phyloP scores from a whole-genome alignment of 2,888 invertebrate genomes.

The Thalpophila matura region DNA sequence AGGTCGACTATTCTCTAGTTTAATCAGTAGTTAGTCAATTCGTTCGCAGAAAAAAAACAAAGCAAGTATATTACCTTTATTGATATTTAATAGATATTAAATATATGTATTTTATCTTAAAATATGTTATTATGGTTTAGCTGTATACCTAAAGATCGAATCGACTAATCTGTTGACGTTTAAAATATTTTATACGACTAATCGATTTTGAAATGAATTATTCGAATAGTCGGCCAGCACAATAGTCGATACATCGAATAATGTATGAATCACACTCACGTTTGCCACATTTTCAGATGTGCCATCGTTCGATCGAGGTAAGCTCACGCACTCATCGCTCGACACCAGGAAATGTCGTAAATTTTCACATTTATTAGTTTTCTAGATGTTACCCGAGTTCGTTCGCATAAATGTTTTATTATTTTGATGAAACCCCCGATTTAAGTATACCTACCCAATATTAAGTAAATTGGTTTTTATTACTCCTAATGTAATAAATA shows the following conservation, averaged over 20 bases:
- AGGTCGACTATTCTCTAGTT: constrained; percentile 14
- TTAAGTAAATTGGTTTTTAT: neutral
- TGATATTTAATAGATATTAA: neutral
- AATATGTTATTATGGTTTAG: constrained; percentile 8
- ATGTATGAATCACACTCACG: constrained; percentile 73
- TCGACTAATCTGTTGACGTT: constrained; percentile 54
- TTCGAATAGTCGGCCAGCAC: constrained; percentile 44
- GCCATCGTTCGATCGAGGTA: constrained; percentile 85
- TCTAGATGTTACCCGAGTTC: constrained; percentile 57
- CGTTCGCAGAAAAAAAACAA: constrained; percentile 45
- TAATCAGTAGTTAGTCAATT: constrained; percentile 40
- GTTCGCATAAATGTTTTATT: constrained; percentile 44
- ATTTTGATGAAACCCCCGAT: constrained; percentile 9
- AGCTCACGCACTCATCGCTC: constrained; percentile 78
- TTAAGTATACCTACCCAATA: too few species aligned
- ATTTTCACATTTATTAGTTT: constrained; percentile 74
- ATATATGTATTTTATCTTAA: neutral
- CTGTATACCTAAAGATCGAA: constrained; percentile 48
- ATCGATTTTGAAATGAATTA: constrained; percentile 4
- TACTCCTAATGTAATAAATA: neutral
- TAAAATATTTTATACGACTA: neutral
- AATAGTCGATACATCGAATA: constrained; percentile 63
- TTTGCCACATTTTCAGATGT: constrained; percentile 86
- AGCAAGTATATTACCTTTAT: constrained; percentile 55
- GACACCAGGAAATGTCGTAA: constrained; percentile 85